Percentiles rank a stretch among this genome's conserved stretches.
Evolutionary conservation across 2,888 invertebrate genomes (phyloP).

Genomic region (Drosophila affinis): DNA sequence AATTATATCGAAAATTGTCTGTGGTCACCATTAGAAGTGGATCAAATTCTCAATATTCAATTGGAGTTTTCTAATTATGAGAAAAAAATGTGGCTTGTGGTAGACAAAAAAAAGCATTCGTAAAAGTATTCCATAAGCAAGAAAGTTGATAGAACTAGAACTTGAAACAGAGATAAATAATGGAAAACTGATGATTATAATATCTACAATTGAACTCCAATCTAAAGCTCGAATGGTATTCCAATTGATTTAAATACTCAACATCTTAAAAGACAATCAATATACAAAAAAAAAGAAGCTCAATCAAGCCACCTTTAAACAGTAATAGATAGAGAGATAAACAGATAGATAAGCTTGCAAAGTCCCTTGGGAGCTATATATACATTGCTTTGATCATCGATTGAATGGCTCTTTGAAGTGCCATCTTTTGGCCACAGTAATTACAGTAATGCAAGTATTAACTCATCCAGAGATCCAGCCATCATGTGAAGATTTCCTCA

Average conservation of each 20-base stretch:
- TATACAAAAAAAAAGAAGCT: no score
- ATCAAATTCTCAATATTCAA: neutral
- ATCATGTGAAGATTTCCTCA: slow-evolving; percentile 20
- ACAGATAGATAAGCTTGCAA: no score
- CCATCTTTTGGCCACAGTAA: neutral
- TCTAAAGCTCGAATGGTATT: neutral
- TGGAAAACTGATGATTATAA: no score
- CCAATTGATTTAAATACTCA: neutral
- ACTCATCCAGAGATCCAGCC: neutral
- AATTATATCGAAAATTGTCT: no score
- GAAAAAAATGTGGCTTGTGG: neutral
- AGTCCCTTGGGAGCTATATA: neutral
- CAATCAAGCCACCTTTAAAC: neutral
- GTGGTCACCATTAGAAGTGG: neutral
- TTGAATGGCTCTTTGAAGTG: neutral
- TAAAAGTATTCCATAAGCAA: neutral
- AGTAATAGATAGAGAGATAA: no score
- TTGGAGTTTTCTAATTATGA: neutral
- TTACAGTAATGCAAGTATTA: neutral
- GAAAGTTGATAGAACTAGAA: neutral
- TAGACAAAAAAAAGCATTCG: neutral
- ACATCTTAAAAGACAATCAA: neutral
- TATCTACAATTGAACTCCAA: neutral
- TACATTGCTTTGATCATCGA: no score
- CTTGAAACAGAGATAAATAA: no score